phyloP scores from a whole-genome alignment of 2,797 vertebrate species.

The Rhynchonycteris naso region DNA sequence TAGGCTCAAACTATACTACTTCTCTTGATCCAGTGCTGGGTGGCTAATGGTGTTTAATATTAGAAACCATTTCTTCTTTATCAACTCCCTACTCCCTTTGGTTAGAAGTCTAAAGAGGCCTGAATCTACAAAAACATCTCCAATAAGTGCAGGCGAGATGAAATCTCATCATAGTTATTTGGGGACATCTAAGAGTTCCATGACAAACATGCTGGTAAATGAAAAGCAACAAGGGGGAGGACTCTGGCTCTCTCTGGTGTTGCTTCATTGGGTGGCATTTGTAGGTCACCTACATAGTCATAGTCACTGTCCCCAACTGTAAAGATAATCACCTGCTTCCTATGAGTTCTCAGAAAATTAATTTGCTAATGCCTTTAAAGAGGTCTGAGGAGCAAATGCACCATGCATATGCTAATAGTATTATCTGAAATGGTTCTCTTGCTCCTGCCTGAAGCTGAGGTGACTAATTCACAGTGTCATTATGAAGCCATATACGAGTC shows the following conservation, averaged over 20 bases:
- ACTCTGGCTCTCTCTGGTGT: background rate
- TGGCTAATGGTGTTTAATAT: background rate
- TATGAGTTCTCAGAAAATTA: slow-evolving; percentile 64
- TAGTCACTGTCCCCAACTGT: background rate
- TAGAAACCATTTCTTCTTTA: background rate
- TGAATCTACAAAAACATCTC: slow-evolving; percentile 19
- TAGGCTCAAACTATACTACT: background rate
- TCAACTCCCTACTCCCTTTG: background rate
- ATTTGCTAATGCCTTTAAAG: slow-evolving; percentile 66
- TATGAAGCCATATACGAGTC: background rate
- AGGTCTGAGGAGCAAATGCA: slow-evolving; percentile 40
- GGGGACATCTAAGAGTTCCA: background rate
- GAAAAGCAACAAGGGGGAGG: background rate
- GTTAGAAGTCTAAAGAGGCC: background rate
- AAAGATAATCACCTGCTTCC: slow-evolving; percentile 62
- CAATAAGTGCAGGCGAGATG: background rate
- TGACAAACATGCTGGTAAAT: background rate
- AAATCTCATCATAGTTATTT: background rate
- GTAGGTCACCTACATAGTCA: background rate
- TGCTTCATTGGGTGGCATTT: background rate
- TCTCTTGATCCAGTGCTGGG: background rate
- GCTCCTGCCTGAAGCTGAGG: background rate
- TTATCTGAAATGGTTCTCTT: slow-evolving; percentile 39
- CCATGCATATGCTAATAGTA: slow-evolving; percentile 50
- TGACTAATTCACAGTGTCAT: background rate